Percentiles rank a stretch among this genome's conserved stretches.
phyloP scores from a whole-genome alignment of 2,113 vertebrate genomes.

The Thomomys bottae region DNA sequence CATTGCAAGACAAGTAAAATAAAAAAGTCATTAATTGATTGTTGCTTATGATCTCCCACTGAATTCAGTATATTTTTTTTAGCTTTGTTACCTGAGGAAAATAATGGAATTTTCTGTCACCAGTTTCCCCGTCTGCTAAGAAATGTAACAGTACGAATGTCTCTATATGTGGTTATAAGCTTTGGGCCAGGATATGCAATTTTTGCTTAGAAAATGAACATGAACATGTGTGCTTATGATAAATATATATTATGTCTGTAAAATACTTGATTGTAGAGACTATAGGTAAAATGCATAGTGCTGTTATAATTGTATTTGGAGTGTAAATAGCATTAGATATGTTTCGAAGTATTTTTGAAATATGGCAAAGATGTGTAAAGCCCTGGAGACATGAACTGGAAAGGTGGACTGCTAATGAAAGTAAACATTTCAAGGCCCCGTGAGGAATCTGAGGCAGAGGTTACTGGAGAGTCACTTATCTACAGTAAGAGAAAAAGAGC shows the following conservation, averaged over 20 bases:
- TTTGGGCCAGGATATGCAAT: neutral
- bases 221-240: neutral
- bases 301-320: neutral
- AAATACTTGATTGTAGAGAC: neutral
- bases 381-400: neutral
- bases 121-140: neutral
- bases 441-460: neutral
- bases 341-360: slow-evolving; percentile 42
- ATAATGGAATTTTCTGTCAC: neutral
- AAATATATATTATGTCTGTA: neutral
- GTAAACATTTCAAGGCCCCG: neutral
- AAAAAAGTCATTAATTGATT: neutral
- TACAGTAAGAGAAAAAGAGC: no score
- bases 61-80: neutral
- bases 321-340: neutral
- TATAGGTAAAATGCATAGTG: neutral
- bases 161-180: neutral
- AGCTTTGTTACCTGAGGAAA: neutral
- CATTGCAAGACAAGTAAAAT: neutral
- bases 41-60: neutral
- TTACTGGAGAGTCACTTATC: neutral
- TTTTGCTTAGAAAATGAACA: neutral
- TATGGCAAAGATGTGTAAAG: neutral
- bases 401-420: neutral
- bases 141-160: neutral